Base-by-base conservation (phyloP, 2,113 vertebrate genomes). In the Peromyscus californicus region DNA sequence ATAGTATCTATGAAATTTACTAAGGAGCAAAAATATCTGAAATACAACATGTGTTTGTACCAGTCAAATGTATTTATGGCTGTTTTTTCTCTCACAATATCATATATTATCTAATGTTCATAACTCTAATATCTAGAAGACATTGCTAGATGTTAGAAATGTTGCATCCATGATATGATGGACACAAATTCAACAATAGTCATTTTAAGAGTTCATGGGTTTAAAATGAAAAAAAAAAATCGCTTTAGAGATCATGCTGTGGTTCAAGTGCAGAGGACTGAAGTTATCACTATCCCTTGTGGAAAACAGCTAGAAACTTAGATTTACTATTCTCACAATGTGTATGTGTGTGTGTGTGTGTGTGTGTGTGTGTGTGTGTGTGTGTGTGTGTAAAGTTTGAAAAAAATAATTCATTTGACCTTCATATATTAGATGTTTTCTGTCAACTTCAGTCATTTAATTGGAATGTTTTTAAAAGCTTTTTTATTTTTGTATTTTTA, bases 371-470 rank as follows among this genome's bases (percentile, higher is more conserved):
- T 69, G 31, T 70, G 16, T n/a, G n/a, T 74, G 8, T 74, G 17
- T 72, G 17, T 74, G 15, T 36, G 15, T 69, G 5, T n/a, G 13
- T 4, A 59, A 31, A 91, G 74, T 72, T 65, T 54, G 63, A 59
- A 7, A 54, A 54, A 8, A 91, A 39, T 88, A 85, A 42, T 75
- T 29, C 39, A 79, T 96, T 90, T 96, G 70, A 57, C 67, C 63
- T 86, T 96, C 61, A 91, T 42, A 79, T 85, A 67, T 59, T 85
- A 39, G 91, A 61, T 84, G 42, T 59, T 87, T 96, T 63, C 39
- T 88, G n/a, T 91, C 92, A 92, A 92, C 69, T 90, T 94, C 82
- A 94, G 61, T 13, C 63, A 3, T 85, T 86, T 86, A 17, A 48
- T 87, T 24, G 17, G 16, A 57, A 24, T 31, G n/a, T 89, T 89